Base-by-base conservation (phyloP, 2,888 invertebrate species). In the Lycophotia porphyrea region DNA sequence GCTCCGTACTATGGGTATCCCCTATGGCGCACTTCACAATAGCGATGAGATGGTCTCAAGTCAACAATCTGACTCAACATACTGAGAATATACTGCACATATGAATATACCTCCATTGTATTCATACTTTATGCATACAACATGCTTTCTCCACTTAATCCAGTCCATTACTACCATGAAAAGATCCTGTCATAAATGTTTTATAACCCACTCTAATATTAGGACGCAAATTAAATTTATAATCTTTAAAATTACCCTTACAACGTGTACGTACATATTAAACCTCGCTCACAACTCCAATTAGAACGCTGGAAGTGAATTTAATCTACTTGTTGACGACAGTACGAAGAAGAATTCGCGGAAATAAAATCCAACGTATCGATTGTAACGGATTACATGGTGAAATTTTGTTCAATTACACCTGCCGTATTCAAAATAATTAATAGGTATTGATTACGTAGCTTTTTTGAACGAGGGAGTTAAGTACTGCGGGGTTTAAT, bases 21-120 rank as follows among this genome's bases (percentile, higher is more conserved):
- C 87, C 87, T 80, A 88, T 87, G 85, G 87, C 84, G 80, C 73
- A 87, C 79, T 88, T 88, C 77, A 81, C 76, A 78, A 88, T 78
- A 76, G 78, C 80, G 71, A 79, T 81, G 84, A 84, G 73, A 76
- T 71, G 78, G 67, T 81, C 79, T 84, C 74, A 68, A 77, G 82
- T 78, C 87, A 87, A 87, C 82, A 82, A 77, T 84, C 85, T 88
- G 82, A 85, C 79, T 86, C 83, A 49, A 83, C 83, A 76, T 34
- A 75, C 76, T 86, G 68, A 68, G 81, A 80, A 87, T 75, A 74
- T 74, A 83, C 78, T 78, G 76, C 78, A 76, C 52, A 83, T 86
- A 83, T 85, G 79, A 80, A 85, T 75, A 79, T 60, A 61, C 74
- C 64, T 72, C 69, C 78, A 74, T 78, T 78, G 76, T 85, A 80